Conservation (phyloP, 2,113 vertebrate species). For the Cisticola juncidis region DNA sequence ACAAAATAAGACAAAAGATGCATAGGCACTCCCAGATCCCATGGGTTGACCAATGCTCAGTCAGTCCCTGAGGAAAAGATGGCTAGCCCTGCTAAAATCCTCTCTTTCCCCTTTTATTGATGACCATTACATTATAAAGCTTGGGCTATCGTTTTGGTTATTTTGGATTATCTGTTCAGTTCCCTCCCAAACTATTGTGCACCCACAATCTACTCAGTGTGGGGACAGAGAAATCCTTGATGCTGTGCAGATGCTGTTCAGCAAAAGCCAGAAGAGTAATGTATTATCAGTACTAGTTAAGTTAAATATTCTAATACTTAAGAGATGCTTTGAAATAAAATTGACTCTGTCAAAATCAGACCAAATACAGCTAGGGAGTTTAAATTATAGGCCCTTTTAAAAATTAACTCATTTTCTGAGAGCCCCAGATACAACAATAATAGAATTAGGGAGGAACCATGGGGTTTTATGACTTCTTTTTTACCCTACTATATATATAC, state of each 20-base stretch:
- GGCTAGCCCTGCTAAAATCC: not conserved
- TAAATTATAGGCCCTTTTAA: not conserved
- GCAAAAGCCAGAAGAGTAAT: not conserved
- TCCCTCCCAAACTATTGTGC: not conserved
- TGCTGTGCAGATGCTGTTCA: not conserved
- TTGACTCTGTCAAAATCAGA: rapidly evolving
- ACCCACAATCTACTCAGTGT: rapidly evolving
- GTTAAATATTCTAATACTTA: not conserved
- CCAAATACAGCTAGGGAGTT: not conserved
- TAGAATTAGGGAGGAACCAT: not conserved
- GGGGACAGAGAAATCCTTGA: not conserved
- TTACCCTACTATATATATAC: rapidly evolving
- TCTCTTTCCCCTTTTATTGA: not conserved
- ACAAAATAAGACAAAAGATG: not conserved
- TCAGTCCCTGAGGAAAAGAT: not conserved
- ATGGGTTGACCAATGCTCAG: rapidly evolving
- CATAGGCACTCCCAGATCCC: not conserved
- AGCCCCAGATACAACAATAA: not conserved
- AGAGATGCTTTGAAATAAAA: not conserved
- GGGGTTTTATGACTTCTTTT: not conserved
- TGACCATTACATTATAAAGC: not conserved
- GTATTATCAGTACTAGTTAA: not conserved
- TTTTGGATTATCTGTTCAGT: not conserved
- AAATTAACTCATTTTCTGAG: not conserved
- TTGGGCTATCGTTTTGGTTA: not conserved